Conservation (phyloP, 2,113 vertebrate species). For the Actenoides lindsayi region DNA sequence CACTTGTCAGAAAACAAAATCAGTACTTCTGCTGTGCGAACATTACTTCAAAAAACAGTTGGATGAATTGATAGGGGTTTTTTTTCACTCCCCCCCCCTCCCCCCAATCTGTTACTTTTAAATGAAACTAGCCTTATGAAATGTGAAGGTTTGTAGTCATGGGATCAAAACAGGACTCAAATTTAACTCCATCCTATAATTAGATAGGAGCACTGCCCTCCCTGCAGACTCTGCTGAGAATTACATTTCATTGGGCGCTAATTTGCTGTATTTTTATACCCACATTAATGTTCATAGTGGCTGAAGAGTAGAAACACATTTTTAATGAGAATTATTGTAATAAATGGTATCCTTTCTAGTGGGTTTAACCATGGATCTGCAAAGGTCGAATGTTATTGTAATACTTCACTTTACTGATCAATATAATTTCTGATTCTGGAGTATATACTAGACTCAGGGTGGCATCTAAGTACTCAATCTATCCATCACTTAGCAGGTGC, state of each 20-base stretch:
- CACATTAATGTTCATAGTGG: background rate
- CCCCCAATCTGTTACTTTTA: background rate
- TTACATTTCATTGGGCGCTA: background rate
- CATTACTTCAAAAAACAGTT: background rate
- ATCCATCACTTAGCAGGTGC: background rate
- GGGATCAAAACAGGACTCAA: background rate
- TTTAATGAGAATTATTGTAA: constrained; percentile 1
- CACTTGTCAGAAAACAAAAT: background rate
- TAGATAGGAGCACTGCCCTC: background rate
- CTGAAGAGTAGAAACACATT: background rate
- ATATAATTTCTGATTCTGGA: background rate
- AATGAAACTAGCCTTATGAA: background rate
- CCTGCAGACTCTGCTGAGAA: background rate
- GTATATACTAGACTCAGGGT: background rate
- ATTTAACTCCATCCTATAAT: background rate
- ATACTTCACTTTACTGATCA: background rate
- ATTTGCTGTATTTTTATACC: background rate
- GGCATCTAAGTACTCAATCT: background rate
- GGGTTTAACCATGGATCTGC: background rate
- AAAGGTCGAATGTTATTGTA: background rate
- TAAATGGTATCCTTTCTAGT: background rate
- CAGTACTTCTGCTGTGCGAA: background rate
- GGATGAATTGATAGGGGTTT: background rate
- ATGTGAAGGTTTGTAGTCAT: background rate
- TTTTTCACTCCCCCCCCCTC: no score